Evolutionary conservation across 2,888 invertebrate species (phyloP).

Genomic region (Drosophila peninsularis): DNA sequence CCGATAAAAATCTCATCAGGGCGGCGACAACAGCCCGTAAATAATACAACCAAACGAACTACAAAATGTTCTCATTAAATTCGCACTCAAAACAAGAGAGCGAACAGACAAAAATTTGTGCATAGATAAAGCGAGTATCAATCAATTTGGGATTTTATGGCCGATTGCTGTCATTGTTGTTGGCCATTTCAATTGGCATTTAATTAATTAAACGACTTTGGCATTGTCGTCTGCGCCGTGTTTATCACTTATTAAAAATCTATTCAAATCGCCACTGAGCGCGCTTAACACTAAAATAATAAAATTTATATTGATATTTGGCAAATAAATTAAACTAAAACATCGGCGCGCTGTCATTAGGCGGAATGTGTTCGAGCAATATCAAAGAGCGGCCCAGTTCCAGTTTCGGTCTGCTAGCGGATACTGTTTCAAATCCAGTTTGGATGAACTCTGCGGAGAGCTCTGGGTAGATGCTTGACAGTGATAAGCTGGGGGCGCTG

Average conservation of each 20-base stretch:
- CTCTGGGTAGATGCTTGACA: conserved; percentile 60
- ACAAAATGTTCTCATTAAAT: conserved; percentile 61
- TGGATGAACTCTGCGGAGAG: conserved; percentile 18
- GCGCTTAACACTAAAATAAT: conserved; percentile 38
- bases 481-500: conserved; percentile 75
- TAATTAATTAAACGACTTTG: conserved; percentile 80
- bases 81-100: conserved; percentile 20
- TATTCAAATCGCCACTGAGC: conserved; percentile 57
- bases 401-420: conserved; percentile 14
- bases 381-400: conserved; percentile 23
- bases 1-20: conserved; percentile 11
- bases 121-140: conserved; percentile 47
- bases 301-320: conserved; percentile 73
- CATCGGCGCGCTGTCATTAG: conserved; percentile 49
- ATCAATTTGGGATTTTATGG: conserved; percentile 69
- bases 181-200: conserved; percentile 73
- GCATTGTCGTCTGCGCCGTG: conserved; percentile 65
- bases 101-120: background rate
- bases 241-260: conserved; percentile 76
- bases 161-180: conserved; percentile 41
- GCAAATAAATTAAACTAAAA: conserved; percentile 69
- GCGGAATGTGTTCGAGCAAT: conserved; percentile 15
- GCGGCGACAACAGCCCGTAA: conserved; percentile 21
- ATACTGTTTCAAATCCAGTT: conserved; percentile 16
- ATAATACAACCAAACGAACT: conserved; percentile 29